phyloP scores from a whole-genome alignment of 2,888 invertebrate species.

The Nemurella pictetii region DNA sequence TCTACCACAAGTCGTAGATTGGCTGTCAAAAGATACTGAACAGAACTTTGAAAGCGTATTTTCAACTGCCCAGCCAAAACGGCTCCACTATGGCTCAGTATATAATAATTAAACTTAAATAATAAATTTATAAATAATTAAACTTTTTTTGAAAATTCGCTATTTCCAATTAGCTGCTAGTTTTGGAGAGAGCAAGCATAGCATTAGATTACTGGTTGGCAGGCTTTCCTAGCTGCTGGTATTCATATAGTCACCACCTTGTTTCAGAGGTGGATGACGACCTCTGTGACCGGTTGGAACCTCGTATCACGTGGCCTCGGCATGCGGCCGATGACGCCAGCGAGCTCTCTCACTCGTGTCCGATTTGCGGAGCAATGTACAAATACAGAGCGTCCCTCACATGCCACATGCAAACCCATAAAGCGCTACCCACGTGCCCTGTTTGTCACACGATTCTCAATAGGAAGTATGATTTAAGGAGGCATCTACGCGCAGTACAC shows the following conservation, averaged over 20 bases:
- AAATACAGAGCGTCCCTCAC: constrained; percentile 35
- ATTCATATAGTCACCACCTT: background rate
- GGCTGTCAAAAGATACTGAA: no score
- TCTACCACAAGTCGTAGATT: no score
- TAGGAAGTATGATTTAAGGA: constrained; percentile 40
- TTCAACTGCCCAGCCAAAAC: no score
- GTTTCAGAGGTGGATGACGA: background rate
- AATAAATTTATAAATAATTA: no score
- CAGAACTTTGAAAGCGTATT: no score
- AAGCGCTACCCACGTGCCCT: constrained; percentile 37
- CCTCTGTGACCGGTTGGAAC: background rate
- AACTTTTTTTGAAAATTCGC: no score
- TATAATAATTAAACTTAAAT: no score
- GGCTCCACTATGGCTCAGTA: no score
- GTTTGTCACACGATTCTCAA: constrained; percentile 39
- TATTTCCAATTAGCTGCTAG: background rate
- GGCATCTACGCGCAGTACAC: constrained; percentile 39
- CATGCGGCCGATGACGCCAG: background rate
- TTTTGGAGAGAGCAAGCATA: no score
- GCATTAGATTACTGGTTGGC: no score
- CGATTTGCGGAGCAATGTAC: constrained; percentile 36
- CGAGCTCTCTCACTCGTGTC: constrained; percentile 10
- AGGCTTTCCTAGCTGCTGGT: background rate
- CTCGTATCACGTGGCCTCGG: background rate
- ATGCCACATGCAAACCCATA: constrained; percentile 39